Conservation (phyloP, 2,113 vertebrate species). For the Aspidoscelis tigris region DNA sequence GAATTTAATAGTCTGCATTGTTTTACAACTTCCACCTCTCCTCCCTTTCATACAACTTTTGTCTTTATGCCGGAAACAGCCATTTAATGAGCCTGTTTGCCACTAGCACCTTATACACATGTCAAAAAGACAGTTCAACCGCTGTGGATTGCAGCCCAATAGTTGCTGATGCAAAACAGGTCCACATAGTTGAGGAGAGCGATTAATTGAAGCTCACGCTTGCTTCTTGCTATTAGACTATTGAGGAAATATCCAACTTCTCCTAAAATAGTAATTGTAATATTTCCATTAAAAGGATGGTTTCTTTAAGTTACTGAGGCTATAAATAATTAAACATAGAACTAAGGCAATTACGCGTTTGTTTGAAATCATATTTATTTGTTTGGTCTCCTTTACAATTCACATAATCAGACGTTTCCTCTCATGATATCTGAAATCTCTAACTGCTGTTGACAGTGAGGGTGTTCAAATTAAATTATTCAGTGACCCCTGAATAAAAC, state of each 20-base stretch:
- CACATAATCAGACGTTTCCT: constrained; percentile 38
- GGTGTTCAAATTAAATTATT: constrained; percentile 55
- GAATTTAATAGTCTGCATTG: constrained; percentile 66
- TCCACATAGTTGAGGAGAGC: constrained; percentile 43
- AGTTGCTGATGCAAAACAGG: constrained; percentile 61
- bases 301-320: constrained; percentile 40
- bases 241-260: constrained; percentile 54
- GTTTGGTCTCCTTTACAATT: constrained; percentile 51
- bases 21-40: constrained; percentile 65
- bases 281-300: constrained; percentile 29
- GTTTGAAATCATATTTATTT: constrained; percentile 42
- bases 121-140: constrained; percentile 60
- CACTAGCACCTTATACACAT: constrained; percentile 51
- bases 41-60: constrained; percentile 40
- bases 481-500: constrained; percentile 58
- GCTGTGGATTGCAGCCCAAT: constrained; percentile 50
- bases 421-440: constrained; percentile 50
- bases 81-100: constrained; percentile 62
- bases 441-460: constrained; percentile 50
- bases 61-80: constrained; percentile 60
- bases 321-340: constrained; percentile 62
- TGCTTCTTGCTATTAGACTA: constrained; percentile 59
- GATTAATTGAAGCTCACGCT: constrained; percentile 57
- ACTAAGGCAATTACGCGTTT: constrained; percentile 45
- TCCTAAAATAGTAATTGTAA: constrained; percentile 35